Percentiles rank a stretch among this genome's conserved stretches.
Evolutionary conservation across 1,140 invertebrate species (phyloP).

Genomic region (Panagrolaimus sp.): DNA sequence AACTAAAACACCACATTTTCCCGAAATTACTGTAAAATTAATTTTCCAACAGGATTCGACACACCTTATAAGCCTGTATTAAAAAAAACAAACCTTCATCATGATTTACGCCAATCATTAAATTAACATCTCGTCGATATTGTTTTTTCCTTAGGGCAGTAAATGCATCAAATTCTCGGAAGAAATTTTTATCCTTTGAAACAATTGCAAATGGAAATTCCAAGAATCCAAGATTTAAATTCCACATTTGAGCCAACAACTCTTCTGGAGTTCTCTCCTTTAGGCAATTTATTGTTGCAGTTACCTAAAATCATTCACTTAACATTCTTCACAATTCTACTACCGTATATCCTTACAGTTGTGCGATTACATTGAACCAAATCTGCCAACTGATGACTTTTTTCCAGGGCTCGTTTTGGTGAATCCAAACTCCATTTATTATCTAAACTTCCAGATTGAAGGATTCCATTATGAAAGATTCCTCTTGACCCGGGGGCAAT

Average conservation of each 20-base stretch:
- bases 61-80: too few relatives aligned
- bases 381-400: constrained; percentile 45
- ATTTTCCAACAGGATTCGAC: too few relatives aligned
- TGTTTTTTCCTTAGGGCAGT: constrained; percentile 46
- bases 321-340: too few relatives aligned
- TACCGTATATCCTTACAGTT: too few relatives aligned
- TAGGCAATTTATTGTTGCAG: constrained; percentile 43
- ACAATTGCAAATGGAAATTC: constrained; percentile 59
- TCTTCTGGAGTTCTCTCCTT: constrained; percentile 31
- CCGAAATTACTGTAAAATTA: too few relatives aligned
- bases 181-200: constrained; percentile 56
- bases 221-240: constrained; percentile 47
- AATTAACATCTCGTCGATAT: constrained; percentile 52
- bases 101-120: constrained; percentile 59
- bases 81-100: constrained; percentile 44
- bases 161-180: constrained; percentile 54
- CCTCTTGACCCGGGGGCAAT: constrained; percentile 78
- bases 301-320: constrained; percentile 31
- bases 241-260: constrained; percentile 54
- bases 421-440: constrained; percentile 58
- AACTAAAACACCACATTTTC: too few relatives aligned
- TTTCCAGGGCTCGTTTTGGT: constrained; percentile 50
- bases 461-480: constrained; percentile 73
- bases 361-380: constrained; percentile 53
- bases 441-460: constrained; percentile 65